A percentile compares a stretch with the other conserved stretches of the same genome.
Conservation (phyloP, 1,140 invertebrate genomes). For the Leptinotarsa lineolata region DNA sequence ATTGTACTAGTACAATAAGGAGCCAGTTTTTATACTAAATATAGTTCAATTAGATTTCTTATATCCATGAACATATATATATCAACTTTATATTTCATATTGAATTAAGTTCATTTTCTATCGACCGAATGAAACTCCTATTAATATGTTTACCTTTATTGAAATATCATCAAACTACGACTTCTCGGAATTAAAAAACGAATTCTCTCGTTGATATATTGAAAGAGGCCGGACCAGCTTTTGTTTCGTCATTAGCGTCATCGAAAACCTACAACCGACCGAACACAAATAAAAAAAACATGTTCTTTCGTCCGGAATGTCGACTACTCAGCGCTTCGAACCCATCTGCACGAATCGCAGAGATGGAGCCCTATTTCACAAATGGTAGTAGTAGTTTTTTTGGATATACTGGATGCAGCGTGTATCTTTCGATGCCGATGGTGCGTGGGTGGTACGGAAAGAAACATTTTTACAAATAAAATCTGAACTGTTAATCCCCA, state of each 20-base stretch:
- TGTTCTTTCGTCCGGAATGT: conserved; percentile 9
- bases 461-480: no score
- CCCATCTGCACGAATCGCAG: conserved; percentile 4
- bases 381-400: background rate
- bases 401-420: no score
- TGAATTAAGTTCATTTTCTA: no score
- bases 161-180: background rate
- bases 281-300: conserved; percentile 18
- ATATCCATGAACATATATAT: no score
- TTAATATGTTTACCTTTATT: background rate
- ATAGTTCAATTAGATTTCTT: no score
- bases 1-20: no score
- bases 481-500: no score
- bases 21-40: no score
- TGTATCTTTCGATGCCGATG: no score
- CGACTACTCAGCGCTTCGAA: conserved; percentile 1
- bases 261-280: conserved; percentile 21
- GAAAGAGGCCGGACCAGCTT: background rate
- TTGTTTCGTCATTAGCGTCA: conserved; percentile 23
- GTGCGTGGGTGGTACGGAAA: no score
- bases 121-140: no score
- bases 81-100: no score
- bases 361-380: background rate
- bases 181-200: background rate
- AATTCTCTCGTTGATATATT: background rate